Evolutionary conservation across 1,140 invertebrate species (phyloP).

Genomic region (Delia radicum): DNA sequence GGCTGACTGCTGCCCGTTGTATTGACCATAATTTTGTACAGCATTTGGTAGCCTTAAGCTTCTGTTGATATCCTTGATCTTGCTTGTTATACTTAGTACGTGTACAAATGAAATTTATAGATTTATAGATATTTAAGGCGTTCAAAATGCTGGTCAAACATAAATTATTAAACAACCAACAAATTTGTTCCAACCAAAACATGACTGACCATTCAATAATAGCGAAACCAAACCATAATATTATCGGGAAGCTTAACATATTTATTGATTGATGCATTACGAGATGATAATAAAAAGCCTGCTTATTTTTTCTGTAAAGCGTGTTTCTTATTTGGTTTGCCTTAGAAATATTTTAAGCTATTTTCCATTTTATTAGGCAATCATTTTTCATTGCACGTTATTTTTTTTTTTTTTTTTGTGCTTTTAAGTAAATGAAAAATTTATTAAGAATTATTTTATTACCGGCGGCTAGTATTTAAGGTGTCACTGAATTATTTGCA

Average conservation of each 20-base stretch:
- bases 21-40: not conserved
- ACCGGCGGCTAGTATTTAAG: conserved; percentile 1
- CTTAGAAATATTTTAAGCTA: not conserved
- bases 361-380: not conserved
- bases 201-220: too few relatives aligned
- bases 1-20: not conserved
- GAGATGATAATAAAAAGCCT: not conserved
- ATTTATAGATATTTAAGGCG: conserved; percentile 27
- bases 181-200: too few relatives aligned
- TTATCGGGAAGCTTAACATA: conserved; percentile 6
- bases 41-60: conserved; percentile 13
- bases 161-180: conserved; percentile 22
- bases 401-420: not conserved
- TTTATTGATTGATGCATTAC: conserved; percentile 15
- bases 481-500: not conserved
- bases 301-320: not conserved
- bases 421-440: not conserved
- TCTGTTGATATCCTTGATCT: conserved; percentile 15
- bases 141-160: conserved; percentile 15
- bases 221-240: not conserved
- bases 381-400: not conserved
- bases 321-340: not conserved
- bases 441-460: not conserved
- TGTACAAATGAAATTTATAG: conserved; percentile 26
- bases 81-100: conserved; percentile 1